phyloP scores from a whole-genome alignment of 2,888 invertebrate species.

The Pyrrhosoma nymphula region DNA sequence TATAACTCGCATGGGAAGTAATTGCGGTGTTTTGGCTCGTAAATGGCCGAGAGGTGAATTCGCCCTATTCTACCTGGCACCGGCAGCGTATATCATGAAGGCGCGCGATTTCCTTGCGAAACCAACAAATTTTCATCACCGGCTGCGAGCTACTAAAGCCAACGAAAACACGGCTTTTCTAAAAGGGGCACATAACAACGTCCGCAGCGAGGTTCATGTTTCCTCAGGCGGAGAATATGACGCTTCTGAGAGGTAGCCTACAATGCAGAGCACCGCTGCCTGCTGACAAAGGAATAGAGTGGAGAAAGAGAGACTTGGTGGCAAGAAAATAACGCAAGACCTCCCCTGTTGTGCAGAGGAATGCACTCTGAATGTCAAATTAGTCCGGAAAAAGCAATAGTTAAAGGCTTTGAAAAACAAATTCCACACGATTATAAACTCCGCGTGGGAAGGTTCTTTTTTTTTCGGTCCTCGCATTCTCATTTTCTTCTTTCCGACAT shows the following conservation, averaged over 20 bases:
- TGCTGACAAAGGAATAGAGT: neutral
- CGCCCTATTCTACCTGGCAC: neutral
- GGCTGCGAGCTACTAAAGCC: constrained; percentile 27
- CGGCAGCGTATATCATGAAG: neutral
- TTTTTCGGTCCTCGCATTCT: neutral
- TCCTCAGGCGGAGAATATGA: constrained; percentile 39
- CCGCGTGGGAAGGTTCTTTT: constrained; percentile 40
- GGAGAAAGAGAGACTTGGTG: neutral
- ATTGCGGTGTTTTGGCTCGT: constrained; percentile 26
- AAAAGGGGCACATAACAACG: neutral
- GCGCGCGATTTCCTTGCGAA: constrained; percentile 26
- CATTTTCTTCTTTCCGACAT: neutral
- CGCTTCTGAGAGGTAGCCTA: neutral
- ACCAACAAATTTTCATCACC: constrained; percentile 33
- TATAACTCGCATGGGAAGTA: constrained; percentile 16
- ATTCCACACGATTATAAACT: constrained; percentile 52
- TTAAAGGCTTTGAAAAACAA: constrained; percentile 64
- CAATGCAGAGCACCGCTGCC: neutral
- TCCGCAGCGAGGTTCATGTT: neutral
- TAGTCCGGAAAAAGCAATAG: constrained; percentile 28
- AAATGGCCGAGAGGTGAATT: constrained; percentile 24
- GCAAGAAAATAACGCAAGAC: constrained; percentile 32
- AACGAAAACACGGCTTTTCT: constrained; percentile 36
- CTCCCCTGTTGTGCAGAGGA: neutral
- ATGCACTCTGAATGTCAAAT: constrained; percentile 36